Conservation (phyloP, 2,888 invertebrate species). For the Dasysyrphus albostriatus region DNA sequence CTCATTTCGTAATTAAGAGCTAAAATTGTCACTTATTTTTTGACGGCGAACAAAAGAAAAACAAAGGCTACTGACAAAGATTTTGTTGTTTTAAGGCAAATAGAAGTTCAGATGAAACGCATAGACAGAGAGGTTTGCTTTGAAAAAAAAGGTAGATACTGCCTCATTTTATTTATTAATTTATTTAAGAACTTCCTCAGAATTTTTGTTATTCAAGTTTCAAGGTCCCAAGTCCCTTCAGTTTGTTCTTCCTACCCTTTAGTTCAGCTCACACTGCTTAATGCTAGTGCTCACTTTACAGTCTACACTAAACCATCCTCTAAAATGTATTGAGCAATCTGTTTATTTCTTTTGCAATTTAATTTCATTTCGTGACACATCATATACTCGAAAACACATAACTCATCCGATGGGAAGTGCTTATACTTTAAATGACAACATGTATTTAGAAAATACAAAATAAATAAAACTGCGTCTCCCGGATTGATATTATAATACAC, state of each 20-base stretch:
- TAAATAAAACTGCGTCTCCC: constrained; percentile 28
- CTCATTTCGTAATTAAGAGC: too few relatives aligned
- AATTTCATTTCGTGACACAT: constrained; percentile 41
- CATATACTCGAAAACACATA: constrained; percentile 36
- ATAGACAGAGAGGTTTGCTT: too few relatives aligned
- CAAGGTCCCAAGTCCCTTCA: constrained; percentile 3
- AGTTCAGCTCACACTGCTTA: background rate
- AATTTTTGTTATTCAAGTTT: too few relatives aligned
- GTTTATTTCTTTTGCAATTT: constrained; percentile 54
- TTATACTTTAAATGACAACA: constrained; percentile 51
- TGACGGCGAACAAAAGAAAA: too few relatives aligned
- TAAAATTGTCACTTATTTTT: too few relatives aligned
- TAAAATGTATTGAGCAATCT: background rate
- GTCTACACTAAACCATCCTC: background rate
- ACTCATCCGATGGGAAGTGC: constrained; percentile 62
- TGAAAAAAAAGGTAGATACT: too few relatives aligned
- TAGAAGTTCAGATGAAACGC: too few relatives aligned
- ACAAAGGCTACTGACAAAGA: too few relatives aligned
- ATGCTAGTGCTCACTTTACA: background rate
- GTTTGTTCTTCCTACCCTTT: background rate
- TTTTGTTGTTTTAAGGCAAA: too few relatives aligned
- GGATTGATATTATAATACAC: constrained; percentile 11
- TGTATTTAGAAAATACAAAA: constrained; percentile 23
- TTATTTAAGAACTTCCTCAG: too few relatives aligned
- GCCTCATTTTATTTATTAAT: too few relatives aligned